Conservation (phyloP, 30 jellyfish, hydroid and myxozoan species). For the Aurelia sp. region DNA sequence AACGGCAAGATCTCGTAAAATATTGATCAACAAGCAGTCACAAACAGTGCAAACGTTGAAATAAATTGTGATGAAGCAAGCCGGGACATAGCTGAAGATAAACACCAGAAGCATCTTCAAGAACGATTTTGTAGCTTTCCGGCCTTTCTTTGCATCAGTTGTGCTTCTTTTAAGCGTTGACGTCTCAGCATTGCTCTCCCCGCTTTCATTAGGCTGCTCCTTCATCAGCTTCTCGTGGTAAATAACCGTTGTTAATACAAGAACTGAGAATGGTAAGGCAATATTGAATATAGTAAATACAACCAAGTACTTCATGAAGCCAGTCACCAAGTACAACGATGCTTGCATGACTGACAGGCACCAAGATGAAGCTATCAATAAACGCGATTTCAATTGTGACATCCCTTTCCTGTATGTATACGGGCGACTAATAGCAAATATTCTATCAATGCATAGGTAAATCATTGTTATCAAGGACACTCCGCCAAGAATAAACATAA, state of each 20-base stretch:
- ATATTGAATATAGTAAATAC: constrained; percentile 40
- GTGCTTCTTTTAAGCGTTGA: constrained; percentile 15
- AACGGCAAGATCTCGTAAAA: constrained; percentile 57
- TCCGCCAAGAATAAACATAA: constrained; percentile 60
- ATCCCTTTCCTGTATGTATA: constrained; percentile 63
- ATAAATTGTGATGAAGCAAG: constrained; percentile 55
- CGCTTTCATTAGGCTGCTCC: neutral
- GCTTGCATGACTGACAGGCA: constrained; percentile 5
- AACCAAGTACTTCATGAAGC: constrained; percentile 53
- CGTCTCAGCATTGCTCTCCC: constrained; percentile 6
- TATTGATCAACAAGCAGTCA: constrained; percentile 35
- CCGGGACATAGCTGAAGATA: constrained; percentile 67
- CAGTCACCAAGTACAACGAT: constrained; percentile 20
- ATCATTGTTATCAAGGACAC: constrained; percentile 59
- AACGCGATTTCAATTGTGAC: neutral
- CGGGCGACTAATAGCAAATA: constrained; percentile 57
- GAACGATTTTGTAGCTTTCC: constrained; percentile 54
- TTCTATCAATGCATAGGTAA: constrained; percentile 57
- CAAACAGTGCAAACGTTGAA: constrained; percentile 52
- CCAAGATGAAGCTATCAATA: constrained; percentile 55
- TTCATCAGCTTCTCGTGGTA: constrained; percentile 42
- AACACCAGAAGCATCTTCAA: constrained; percentile 63
- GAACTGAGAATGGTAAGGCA: constrained; percentile 32
- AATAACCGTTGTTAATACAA: constrained; percentile 23
- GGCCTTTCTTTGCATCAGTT: constrained; percentile 9